Base-by-base conservation (phyloP, 2,888 invertebrate species). In the Amaurobius ferox region DNA sequence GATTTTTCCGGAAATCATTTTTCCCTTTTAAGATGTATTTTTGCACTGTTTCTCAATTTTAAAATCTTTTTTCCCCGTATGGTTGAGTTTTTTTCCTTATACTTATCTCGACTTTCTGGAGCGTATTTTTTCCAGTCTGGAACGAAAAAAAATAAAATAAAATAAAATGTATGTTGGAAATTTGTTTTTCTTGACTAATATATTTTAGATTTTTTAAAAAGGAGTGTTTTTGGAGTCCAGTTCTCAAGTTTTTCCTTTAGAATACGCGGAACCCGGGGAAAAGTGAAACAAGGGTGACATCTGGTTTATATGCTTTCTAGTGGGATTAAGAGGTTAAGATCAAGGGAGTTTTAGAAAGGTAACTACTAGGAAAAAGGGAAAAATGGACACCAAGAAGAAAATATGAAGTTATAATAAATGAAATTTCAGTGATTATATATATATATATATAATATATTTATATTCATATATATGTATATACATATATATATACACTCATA, bases 21-120 rank as follows among this genome's bases (percentile, higher is more conserved):
- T 85, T 77, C 61, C 55, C 72, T 71, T 76, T 85, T 85, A 77
- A 83, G 78, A 67, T 68, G 70, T 44, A 44, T 62, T 72, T 74
- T 78, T 72, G 66, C 77, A 19, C 76, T 26, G 72, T 77, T 85
- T 85, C 83, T 72, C 83, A 78, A 85, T 85, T 85, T 85, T 83
- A 83, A 83, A 66, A 35, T 77, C 29, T 83, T 77, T 72, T 78
- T 71, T 64, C 26, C 11, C n/a, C 13, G 9, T 30, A 16, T 29
- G 29, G 73, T 39, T n/a, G 9, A 19, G 32, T 72, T 64, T 11
- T 62, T 29, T 71, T 77, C 64, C 48, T 55, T 71, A 40, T 66
- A 48, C 29, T 32, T 71, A n/a, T 72, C 29, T 28, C 28, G 48
- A 68, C 32, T 70, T 70, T 29, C 19, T 40, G 19, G 40, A 28